These are phyloP conservation scores for Rhagoletis zephyria DNA, from an alignment of 1,140 invertebrate genomes.

Conservation along the genomic window DNA sequence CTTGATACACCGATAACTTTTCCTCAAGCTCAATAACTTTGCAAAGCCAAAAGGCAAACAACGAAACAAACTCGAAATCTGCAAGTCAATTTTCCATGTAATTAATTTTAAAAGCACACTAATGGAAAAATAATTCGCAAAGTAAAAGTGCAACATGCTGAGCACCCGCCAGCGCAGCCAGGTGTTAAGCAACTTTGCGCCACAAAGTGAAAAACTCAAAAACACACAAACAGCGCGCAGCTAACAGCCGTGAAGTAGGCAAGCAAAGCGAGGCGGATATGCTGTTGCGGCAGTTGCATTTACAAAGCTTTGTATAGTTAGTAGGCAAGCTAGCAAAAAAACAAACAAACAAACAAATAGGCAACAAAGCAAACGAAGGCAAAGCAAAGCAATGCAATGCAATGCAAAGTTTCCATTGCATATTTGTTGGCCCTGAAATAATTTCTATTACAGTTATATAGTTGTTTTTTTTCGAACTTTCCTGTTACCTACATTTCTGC, in stretches of 20 bases:
- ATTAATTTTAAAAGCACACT: conserved; percentile 51
- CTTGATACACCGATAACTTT: conserved; percentile 26
- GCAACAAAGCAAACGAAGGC: neutral
- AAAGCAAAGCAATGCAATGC: neutral
- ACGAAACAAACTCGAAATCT: conserved; percentile 9
- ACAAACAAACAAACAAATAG: conserved; percentile 6
- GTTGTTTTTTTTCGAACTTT: neutral
- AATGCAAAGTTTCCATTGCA: conserved; percentile 10
- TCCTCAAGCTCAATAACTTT: neutral
- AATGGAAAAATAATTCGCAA: conserved; percentile 41
- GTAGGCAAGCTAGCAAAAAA: neutral
- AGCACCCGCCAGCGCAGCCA: conserved; percentile 10
- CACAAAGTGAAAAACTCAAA: conserved; percentile 43
- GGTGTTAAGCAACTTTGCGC: conserved; percentile 47
- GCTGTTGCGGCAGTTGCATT: neutral
- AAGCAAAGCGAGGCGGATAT: neutral
- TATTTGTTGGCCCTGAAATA: conserved; percentile 47
- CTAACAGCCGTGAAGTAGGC: neutral
- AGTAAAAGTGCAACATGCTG: conserved; percentile 46
- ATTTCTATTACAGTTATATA: conserved; percentile 48
- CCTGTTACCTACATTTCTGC: conserved; percentile 25
- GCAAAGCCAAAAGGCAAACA: neutral
- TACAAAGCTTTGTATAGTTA: conserved; percentile 8
- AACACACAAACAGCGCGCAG: conserved; percentile 9
- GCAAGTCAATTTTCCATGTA: conserved; percentile 50